Conservation (phyloP, 2,113 vertebrate species). For the Benitochromis conjunctus region DNA sequence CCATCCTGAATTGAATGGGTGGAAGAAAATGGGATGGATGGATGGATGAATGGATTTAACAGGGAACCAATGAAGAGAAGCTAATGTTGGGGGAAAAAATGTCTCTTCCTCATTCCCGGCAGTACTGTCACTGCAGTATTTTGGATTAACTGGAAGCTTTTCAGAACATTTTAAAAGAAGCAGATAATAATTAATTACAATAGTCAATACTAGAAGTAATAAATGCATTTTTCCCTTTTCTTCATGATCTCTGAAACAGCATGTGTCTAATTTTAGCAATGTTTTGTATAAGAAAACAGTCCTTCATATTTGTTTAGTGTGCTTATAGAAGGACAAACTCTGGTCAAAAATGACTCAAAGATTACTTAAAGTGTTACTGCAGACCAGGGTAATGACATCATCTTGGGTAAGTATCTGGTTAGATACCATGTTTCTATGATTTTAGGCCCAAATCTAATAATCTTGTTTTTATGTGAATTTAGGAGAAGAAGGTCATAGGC, state of each 20-base stretch:
- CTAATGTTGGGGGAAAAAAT: background rate
- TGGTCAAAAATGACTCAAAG: background rate
- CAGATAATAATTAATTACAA: background rate
- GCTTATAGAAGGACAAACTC: background rate
- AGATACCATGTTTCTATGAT: background rate
- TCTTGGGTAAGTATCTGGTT: background rate
- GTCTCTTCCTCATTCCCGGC: background rate
- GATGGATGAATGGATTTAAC: background rate
- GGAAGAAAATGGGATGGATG: background rate
- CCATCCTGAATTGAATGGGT: background rate
- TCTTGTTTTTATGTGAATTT: background rate
- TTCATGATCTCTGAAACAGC: background rate
- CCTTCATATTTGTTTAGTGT: background rate
- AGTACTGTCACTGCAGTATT: background rate
- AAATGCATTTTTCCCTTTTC: background rate
- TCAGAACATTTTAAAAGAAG: background rate
- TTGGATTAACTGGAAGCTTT: background rate
- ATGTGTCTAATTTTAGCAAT: background rate
- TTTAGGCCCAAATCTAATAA: background rate
- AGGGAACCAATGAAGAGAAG: background rate
- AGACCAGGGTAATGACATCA: background rate
- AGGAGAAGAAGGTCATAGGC: background rate
- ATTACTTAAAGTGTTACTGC: background rate
- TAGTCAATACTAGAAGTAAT: background rate
- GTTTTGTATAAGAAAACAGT: background rate